Evolutionary conservation across 2,797 vertebrate species (phyloP), one percentile per base, ranked within the genome.

Genomic region (Acrocephalus scirpaceus): DNA sequence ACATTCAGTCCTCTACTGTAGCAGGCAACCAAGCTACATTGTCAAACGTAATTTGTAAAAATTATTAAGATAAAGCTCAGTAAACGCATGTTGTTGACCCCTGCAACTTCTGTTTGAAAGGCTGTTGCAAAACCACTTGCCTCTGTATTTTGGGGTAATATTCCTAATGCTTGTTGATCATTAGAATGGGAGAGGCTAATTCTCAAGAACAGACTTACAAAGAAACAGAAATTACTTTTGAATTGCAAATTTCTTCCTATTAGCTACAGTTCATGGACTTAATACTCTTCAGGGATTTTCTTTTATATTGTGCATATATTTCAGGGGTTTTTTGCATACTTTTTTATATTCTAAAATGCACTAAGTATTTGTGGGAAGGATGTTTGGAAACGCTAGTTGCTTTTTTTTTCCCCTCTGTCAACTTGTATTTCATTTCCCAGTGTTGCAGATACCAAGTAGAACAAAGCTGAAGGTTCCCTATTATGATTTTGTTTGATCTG

Each of bases 211-310:
- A 90, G 64, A 40, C 22, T 93, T 90, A 86, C 48, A 92, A 95
- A 96, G 94, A 94, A 92, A 90, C 64, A 93, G 95, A 93, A 91
- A 92, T 96, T 97, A 96, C 93, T 94, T 96, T 96, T 96, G 91
- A 95, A 86, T 94, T 94, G 91, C 91, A 94, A 86, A 93, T 97
- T 93, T 93, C 56, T 92, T 56, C 64, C 83, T 70, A 73, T 94
- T 95, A 92, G 80, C 88, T 93, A 73, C 71, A 86, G 92, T 95
- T 92, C 36, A 11, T 90, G 90, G 90, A 73, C 86, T 84, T 72
- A 78, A 60, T 93, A 73, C 70, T 92, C 86, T 88, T 95, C 34
- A 84, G 73, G 76, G 88, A 86, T 93, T 96, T 92, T 92, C 67
- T 94, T 92, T 76, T 79, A 86, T 76, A 44, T 50, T 76, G 65